phyloP scores from a whole-genome alignment of 2,113 vertebrate species.

The Hassar affinis region DNA sequence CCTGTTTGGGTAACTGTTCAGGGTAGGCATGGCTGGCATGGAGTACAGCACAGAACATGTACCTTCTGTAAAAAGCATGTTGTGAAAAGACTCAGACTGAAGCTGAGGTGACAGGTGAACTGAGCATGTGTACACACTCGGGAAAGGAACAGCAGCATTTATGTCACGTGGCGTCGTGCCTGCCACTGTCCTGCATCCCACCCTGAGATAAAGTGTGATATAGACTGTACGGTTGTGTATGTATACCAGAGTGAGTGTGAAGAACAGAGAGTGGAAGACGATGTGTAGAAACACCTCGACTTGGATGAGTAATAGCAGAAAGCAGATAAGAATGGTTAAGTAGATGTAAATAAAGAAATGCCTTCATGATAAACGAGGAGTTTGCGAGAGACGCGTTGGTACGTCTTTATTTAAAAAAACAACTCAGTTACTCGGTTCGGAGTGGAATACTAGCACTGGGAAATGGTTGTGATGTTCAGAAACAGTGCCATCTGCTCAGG shows the following conservation, averaged over 20 bases:
- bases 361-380: slow-evolving; percentile 21
- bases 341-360: slow-evolving; percentile 38
- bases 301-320: slow-evolving; percentile 47
- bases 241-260: background rate
- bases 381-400: background rate
- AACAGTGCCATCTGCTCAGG: background rate
- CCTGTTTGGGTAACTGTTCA: slow-evolving; percentile 28
- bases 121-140: background rate
- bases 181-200: slow-evolving; percentile 15
- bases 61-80: background rate
- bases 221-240: slow-evolving; percentile 17
- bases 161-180: slow-evolving; percentile 18
- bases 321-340: slow-evolving; percentile 46
- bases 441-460: slow-evolving; percentile 9
- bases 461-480: slow-evolving; percentile 18
- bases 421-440: slow-evolving; percentile 1
- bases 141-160: slow-evolving; percentile 13
- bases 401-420: slow-evolving; percentile 7
- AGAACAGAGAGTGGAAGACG: slow-evolving; percentile 27
- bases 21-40: slow-evolving; percentile 1
- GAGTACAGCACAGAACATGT: background rate
- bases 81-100: background rate
- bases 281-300: slow-evolving; percentile 45
- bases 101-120: background rate
- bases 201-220: slow-evolving; percentile 28